Conservation (phyloP, 2,797 vertebrate species). For the Scyliorhinus canicula region DNA sequence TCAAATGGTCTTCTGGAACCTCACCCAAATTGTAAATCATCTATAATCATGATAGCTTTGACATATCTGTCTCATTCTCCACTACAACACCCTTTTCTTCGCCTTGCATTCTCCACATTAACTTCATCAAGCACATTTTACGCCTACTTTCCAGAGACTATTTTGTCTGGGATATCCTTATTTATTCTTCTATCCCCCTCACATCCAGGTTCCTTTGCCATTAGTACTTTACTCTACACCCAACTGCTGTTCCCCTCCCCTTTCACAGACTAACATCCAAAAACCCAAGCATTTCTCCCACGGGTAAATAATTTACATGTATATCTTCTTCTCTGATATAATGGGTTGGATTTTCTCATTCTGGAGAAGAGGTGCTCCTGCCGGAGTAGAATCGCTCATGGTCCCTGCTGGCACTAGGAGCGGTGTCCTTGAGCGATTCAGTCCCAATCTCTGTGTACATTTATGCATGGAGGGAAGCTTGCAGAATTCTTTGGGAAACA, state of each 20-base stretch:
- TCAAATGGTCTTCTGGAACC: not conserved
- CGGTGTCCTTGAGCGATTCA: too few relatives aligned
- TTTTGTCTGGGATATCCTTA: not conserved
- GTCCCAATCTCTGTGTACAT: too few relatives aligned
- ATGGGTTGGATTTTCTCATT: too few relatives aligned
- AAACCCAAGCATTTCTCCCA: not conserved
- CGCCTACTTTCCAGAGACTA: not conserved
- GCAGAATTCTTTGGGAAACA: too few relatives aligned
- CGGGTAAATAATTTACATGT: not conserved
- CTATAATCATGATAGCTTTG: not conserved
- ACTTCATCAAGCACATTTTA: not conserved
- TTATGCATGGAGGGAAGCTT: too few relatives aligned
- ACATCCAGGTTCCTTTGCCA: not conserved
- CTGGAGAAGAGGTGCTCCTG: too few relatives aligned
- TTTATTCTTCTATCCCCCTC: not conserved
- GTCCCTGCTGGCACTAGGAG: too few relatives aligned
- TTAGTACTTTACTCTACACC: not conserved
- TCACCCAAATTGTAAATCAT: not conserved
- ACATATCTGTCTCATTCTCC: not conserved
- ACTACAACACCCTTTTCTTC: not conserved
- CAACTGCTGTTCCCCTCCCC: not conserved
- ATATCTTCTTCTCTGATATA: not conserved
- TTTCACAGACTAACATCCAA: not conserved
- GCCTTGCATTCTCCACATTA: not conserved
- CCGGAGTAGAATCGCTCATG: too few relatives aligned